Conservation (phyloP, 2,797 vertebrate genomes). For the Cryptoprocta ferox region DNA sequence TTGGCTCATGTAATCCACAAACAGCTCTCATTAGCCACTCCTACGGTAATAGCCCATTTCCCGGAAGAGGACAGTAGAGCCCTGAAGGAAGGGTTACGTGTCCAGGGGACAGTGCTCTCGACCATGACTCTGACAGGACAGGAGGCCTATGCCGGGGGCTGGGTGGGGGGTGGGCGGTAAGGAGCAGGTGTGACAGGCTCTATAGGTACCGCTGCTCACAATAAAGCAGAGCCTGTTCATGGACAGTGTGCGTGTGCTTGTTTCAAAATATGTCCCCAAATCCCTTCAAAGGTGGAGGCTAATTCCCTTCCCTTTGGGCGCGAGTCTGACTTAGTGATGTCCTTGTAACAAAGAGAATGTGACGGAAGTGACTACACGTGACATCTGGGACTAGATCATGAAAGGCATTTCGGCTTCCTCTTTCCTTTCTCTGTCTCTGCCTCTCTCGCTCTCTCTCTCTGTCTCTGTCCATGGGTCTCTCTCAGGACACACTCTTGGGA, state of each 20-base stretch:
- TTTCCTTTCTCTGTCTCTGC: neutral
- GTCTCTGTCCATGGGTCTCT: neutral
- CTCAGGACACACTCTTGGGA: neutral
- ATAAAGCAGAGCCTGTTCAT: neutral
- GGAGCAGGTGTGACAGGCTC: too few species aligned
- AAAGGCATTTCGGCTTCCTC: neutral
- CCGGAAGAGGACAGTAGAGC: neutral
- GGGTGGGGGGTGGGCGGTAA: neutral
- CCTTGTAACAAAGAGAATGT: neutral
- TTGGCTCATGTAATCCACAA: too few species aligned
- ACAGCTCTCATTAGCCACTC: neutral
- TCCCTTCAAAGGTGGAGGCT: neutral
- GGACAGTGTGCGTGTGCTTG: neutral
- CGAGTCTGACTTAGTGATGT: neutral
- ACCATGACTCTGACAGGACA: neutral
- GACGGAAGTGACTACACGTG: neutral
- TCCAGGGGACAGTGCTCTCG: neutral
- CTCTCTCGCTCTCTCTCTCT: neutral
- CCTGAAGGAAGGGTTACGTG: fast-evolving
- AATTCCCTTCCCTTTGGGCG: neutral
- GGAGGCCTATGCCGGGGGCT: neutral
- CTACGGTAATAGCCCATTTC: fast-evolving
- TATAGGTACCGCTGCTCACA: neutral
- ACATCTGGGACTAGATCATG: neutral
- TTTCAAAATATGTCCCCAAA: neutral